A percentile compares a stretch with the other conserved stretches of the same genome.
These are phyloP conservation scores for Pseudomyrmex flavicornis DNA, from an alignment of 1,140 invertebrate genomes.

Conservation along the genomic window DNA sequence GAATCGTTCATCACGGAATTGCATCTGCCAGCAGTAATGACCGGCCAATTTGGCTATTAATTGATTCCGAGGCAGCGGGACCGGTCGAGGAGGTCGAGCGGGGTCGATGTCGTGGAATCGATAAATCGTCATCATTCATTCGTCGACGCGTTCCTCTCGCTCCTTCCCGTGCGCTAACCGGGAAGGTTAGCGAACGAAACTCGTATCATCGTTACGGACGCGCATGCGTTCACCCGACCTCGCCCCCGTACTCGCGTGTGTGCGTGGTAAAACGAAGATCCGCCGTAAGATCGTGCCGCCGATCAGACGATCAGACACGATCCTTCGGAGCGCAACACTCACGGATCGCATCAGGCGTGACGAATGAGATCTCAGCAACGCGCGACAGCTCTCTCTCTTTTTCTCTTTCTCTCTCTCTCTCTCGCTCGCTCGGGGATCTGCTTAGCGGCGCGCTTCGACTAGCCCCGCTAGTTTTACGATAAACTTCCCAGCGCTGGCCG, in stretches of 20 bases:
- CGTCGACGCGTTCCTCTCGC: constrained; percentile 11
- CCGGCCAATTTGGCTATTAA: constrained; percentile 74
- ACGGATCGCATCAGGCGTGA: constrained; percentile 41
- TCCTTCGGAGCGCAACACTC: constrained; percentile 40
- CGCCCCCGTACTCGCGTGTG: neutral
- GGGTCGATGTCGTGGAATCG: constrained; percentile 52
- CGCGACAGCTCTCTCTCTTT: constrained; percentile 40
- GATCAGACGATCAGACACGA: constrained; percentile 54
- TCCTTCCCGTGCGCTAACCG: constrained; percentile 1
- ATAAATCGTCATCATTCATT: constrained; percentile 61
- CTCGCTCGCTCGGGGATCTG: constrained; percentile 11
- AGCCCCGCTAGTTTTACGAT: constrained; percentile 6
- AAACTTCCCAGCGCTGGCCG: neutral
- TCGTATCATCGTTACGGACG: neutral
- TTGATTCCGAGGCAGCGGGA: constrained; percentile 66
- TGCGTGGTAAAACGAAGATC: constrained; percentile 15
- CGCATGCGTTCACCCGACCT: no score
- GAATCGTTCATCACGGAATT: constrained; percentile 66
- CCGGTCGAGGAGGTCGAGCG: constrained; percentile 47
- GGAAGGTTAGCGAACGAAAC: constrained; percentile 14
- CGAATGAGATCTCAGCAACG: constrained; percentile 51
- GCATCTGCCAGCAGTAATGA: constrained; percentile 70
- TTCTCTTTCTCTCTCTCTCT: neutral
- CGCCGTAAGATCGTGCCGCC: constrained; percentile 46
- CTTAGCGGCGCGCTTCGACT: constrained; percentile 29